phyloP scores from a whole-genome alignment of 2,797 vertebrate genomes.

The Gymnoscopelus braueri region DNA sequence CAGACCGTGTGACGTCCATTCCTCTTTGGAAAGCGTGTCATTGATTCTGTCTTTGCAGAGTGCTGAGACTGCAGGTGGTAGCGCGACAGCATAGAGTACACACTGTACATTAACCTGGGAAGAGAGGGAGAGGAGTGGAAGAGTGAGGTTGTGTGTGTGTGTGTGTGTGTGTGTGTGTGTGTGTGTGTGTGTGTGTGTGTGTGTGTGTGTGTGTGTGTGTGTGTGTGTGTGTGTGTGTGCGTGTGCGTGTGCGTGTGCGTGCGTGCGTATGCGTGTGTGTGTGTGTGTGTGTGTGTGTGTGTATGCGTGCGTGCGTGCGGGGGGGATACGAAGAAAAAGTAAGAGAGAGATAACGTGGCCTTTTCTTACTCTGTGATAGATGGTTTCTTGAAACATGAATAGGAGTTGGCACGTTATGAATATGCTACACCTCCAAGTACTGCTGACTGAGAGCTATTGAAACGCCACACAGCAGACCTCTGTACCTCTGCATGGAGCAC shows the following conservation, averaged over 20 bases:
- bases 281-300: too few relatives aligned
- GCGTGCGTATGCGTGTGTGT: too few relatives aligned
- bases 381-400: slow-evolving; percentile 49
- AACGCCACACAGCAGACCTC: slow-evolving; percentile 27
- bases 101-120: slow-evolving; percentile 31
- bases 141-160: slow-evolving; percentile 14
- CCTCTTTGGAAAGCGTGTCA: slow-evolving; percentile 43
- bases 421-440: slow-evolving; percentile 47
- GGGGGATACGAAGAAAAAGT: not conserved
- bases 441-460: slow-evolving; percentile 38
- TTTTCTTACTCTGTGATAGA: slow-evolving; percentile 43
- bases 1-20: not conserved
- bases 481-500: not conserved
- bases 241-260: not conserved
- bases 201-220: too few relatives aligned
- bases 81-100: slow-evolving; percentile 19
- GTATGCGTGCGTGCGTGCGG: too few relatives aligned
- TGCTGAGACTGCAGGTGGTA: slow-evolving; percentile 53
- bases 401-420: slow-evolving; percentile 45
- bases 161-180: too few relatives aligned
- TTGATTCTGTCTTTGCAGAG: slow-evolving; percentile 46
- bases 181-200: not conserved
- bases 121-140: slow-evolving; percentile 11
- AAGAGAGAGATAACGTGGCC: slow-evolving; percentile 14
- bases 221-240: too few relatives aligned